These are phyloP conservation scores for Altica lythri DNA, from an alignment of 2,888 invertebrate genomes.

Conservation along the genomic window DNA sequence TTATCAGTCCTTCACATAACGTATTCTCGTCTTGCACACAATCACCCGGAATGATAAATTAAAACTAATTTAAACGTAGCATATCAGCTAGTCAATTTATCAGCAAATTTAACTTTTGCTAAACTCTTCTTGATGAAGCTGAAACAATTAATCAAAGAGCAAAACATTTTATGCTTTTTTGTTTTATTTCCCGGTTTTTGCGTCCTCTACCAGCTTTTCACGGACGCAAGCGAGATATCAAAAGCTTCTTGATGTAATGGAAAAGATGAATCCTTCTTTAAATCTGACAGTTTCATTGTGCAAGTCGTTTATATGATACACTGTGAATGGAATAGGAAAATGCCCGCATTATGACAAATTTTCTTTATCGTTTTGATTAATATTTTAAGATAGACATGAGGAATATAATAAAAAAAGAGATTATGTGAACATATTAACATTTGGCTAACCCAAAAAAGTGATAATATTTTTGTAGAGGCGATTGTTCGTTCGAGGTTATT, in stretches of 20 bases:
- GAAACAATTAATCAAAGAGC: conserved; percentile 14
- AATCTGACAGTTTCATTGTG: no score
- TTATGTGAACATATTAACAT: no score
- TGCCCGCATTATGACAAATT: no score
- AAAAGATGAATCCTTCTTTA: conserved; percentile 2
- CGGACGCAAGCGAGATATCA: conserved; percentile 1
- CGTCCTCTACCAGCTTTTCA: conserved; percentile 4
- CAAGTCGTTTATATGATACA: no score
- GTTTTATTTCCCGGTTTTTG: not conserved
- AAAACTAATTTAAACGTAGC: conserved; percentile 7
- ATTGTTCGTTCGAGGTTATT: no score
- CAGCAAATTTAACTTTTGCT: conserved; percentile 13
- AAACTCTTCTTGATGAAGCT: conserved; percentile 7
- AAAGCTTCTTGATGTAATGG: conserved; percentile 10
- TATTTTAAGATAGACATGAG: no score
- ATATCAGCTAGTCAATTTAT: conserved; percentile 12
- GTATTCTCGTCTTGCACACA: not conserved
- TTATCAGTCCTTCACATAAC: not conserved
- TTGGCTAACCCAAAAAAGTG: no score
- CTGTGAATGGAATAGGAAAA: no score
- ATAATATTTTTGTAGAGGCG: no score
- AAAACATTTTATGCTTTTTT: conserved; percentile 9
- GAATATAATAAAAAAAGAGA: no score
- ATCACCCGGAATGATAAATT: conserved; percentile 2
- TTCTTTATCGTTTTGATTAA: no score